Evolutionary conservation across 2,888 invertebrate species (phyloP).

Genomic region (Thecocarcelia acutangulata): DNA sequence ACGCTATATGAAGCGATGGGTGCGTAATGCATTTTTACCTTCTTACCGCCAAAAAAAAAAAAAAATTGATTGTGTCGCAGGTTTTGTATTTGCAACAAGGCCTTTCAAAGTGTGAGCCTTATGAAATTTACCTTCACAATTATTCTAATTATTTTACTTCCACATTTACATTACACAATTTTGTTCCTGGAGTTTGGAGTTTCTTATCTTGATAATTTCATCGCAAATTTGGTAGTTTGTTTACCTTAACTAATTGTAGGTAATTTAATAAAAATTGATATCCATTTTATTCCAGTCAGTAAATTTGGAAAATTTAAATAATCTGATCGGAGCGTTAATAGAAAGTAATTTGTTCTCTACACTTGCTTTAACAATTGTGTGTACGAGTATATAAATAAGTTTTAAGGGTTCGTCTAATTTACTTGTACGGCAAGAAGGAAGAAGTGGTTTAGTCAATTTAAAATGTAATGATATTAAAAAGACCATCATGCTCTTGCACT

Average conservation of each 20-base stretch:
- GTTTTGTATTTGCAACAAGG: too few species aligned
- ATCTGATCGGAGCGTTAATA: slow-evolving; percentile 51
- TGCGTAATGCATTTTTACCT: too few species aligned
- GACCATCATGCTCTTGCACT: too few species aligned
- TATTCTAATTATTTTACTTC: not conserved
- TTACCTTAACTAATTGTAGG: slow-evolving; percentile 80
- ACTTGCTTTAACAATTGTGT: not conserved
- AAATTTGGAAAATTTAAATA: slow-evolving; percentile 60
- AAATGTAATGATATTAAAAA: too few species aligned
- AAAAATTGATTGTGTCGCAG: too few species aligned
- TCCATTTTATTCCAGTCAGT: slow-evolving; percentile 57
- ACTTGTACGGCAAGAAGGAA: not conserved
- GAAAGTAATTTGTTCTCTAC: slow-evolving; percentile 32
- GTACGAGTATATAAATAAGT: too few species aligned
- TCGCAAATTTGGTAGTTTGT: slow-evolving; percentile 77
- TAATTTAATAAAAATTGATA: slow-evolving; percentile 76
- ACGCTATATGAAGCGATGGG: too few species aligned
- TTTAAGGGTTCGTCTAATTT: not conserved
- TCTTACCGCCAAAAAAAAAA: too few species aligned
- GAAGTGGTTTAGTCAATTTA: too few species aligned
- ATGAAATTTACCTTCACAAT: slow-evolving; percentile 3
- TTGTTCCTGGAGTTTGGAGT: slow-evolving; percentile 26
- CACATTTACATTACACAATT: not conserved
- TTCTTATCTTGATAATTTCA: slow-evolving; percentile 77
- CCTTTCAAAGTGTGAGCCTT: not conserved